Base-by-base conservation (phyloP, 2,113 vertebrate species). In the Labeo rohita region DNA sequence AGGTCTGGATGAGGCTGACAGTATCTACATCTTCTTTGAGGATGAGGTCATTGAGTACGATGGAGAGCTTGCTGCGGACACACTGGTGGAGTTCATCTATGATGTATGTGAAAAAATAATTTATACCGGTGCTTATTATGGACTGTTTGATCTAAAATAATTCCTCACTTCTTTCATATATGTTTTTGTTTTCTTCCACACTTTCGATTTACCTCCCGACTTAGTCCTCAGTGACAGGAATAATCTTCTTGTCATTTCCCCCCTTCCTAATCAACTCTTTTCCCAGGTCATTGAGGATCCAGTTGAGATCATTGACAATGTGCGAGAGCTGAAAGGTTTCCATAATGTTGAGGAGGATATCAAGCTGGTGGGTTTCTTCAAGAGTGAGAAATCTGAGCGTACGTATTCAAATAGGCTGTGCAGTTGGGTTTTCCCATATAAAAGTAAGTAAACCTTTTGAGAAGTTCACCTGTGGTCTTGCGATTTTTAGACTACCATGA, bases 21-120 rank as follows among this genome's bases (percentile, higher is more conserved):
- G 97, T 83, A 88, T 98, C 65, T 98, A 97, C 13, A 95, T 98
- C 80, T 97, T 97, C 91, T 95, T 95, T 45, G 96, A 96, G 7
- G 95, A 97, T 0, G 96, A 97, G 86, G 92, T 98, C 56, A 97
- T 98, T 3, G 97, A 98, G 83, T 98, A 97, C 0, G 96, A 98
- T 0, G 97, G 97, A 6, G 96, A 97, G 88, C 91, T 98, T 63
- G 94, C 97, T 0, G 94, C 97, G 0, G 96, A 97, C 91, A 97
- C 97, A 2, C 87, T 98, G 90, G 96, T 97, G 79, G 96, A 97
- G 90, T 97, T 98, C 89, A 90, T 98, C 28, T 96, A 97, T 11
- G 97, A 97, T 23, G 97, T 98, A 87, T 93, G 96, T 83, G 13
- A n/a, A 11, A 11, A 15, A 47, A 59, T 12, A 0, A 43, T 72